A percentile compares a stretch with the other conserved stretches of the same genome.
Conservation (phyloP, 2,113 vertebrate genomes). For the Sclerurus mexicanus region DNA sequence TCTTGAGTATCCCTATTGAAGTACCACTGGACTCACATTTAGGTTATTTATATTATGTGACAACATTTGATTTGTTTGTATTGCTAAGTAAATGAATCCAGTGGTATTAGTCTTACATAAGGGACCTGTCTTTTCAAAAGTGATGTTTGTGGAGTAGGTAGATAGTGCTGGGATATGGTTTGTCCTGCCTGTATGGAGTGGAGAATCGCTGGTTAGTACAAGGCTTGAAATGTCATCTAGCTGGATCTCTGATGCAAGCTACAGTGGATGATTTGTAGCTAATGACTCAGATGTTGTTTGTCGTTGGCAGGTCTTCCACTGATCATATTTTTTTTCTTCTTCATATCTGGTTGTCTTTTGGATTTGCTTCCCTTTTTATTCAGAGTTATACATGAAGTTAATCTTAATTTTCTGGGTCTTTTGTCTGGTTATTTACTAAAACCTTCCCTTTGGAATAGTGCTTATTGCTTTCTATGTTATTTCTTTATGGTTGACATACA, state of each 20-base stretch:
- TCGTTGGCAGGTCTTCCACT: neutral
- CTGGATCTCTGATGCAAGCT: conserved; percentile 41
- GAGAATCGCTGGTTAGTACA: neutral
- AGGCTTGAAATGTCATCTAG: conserved; percentile 40
- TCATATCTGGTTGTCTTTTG: neutral
- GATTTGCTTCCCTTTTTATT: neutral
- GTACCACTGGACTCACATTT: neutral
- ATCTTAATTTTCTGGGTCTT: neutral
- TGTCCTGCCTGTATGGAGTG: neutral
- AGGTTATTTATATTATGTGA: neutral
- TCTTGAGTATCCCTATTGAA: neutral
- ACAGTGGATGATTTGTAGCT: neutral
- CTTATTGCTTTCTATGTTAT: neutral
- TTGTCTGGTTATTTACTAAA: neutral
- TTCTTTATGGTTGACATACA: neutral
- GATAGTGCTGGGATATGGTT: neutral
- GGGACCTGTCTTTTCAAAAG: neutral
- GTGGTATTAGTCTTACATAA: neutral
- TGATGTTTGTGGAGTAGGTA: neutral
- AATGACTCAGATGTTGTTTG: conserved; percentile 24
- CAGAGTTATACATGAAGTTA: neutral
- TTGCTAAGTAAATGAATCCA: neutral
- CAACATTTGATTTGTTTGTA: neutral
- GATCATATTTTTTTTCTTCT: neutral
- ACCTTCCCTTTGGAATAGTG: neutral